Evolutionary conservation across 2,888 invertebrate genomes (phyloP).

Genomic region (Nomada goodeniana): DNA sequence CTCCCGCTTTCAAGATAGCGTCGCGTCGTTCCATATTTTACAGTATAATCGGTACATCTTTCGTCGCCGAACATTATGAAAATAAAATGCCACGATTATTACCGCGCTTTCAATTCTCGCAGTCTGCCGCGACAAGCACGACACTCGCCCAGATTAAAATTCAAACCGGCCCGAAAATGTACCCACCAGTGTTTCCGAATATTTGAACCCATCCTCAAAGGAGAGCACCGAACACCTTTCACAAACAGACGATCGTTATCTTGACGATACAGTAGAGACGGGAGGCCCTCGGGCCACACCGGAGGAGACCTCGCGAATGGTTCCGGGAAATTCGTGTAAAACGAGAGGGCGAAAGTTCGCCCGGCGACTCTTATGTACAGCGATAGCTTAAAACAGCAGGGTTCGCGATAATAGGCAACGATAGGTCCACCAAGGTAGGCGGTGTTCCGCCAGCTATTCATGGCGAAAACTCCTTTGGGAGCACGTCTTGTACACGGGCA

Average conservation of each 20-base stretch:
- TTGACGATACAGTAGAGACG: slow-evolving; percentile 68
- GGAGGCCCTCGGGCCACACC: slow-evolving; percentile 58
- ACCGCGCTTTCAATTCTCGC: no score
- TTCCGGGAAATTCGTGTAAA: slow-evolving; percentile 28
- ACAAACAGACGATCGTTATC: slow-evolving; percentile 76
- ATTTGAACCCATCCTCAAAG: background rate
- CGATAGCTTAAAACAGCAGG: slow-evolving; percentile 79
- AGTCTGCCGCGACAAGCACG: no score
- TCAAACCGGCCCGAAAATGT: background rate
- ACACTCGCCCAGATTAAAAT: no score
- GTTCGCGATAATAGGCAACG: slow-evolving; percentile 80
- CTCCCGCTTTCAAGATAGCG: no score
- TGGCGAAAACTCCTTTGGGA: slow-evolving; percentile 57
- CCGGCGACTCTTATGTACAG: slow-evolving; percentile 58
- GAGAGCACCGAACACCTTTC: slow-evolving; percentile 65
- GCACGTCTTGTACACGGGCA: slow-evolving; percentile 53
- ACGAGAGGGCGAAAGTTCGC: slow-evolving; percentile 63
- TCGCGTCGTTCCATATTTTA: no score
- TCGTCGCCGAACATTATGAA: no score
- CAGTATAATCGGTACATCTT: no score
- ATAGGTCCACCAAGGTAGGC: slow-evolving; percentile 71
- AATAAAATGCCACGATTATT: no score
- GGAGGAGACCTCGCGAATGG: slow-evolving; percentile 15
- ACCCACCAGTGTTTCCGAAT: background rate
- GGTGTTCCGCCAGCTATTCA: slow-evolving; percentile 56